These are phyloP conservation scores for Aporophyla nigra DNA, from an alignment of 2,888 invertebrate genomes.

Conservation along the genomic window DNA sequence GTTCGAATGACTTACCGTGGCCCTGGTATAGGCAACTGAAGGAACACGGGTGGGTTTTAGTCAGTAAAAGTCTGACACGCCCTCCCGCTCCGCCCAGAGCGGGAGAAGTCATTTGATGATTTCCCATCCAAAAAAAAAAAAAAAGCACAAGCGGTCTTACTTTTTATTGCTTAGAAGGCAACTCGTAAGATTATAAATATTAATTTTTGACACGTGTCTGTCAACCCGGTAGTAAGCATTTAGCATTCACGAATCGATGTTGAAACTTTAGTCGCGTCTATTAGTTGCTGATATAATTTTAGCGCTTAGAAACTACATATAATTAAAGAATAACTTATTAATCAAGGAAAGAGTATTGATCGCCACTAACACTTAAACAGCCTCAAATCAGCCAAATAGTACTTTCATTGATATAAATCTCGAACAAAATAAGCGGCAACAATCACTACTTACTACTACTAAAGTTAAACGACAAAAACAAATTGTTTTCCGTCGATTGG, in stretches of 20 bases:
- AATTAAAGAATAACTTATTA: not conserved
- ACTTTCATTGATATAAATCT: not conserved
- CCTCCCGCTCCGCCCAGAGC: too few species aligned
- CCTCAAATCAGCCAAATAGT: not conserved
- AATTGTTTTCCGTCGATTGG: conserved; percentile 47
- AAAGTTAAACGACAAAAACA: conserved; percentile 30
- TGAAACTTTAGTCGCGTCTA: too few species aligned
- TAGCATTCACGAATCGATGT: not conserved
- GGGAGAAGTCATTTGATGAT: too few species aligned
- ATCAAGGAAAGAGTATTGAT: too few species aligned
- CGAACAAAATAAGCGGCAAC: not conserved
- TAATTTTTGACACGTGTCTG: not conserved
- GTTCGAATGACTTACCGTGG: too few species aligned
- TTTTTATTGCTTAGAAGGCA: not conserved
- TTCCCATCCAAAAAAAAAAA: too few species aligned
- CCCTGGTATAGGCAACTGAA: too few species aligned
- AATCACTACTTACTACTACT: conserved; percentile 19
- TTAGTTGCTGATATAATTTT: not conserved
- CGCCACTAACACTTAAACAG: not conserved
- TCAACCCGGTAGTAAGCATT: too few species aligned
- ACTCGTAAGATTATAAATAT: not conserved
- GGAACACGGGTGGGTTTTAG: too few species aligned
- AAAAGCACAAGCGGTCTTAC: too few species aligned
- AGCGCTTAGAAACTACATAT: not conserved
- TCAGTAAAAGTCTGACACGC: too few species aligned